These are phyloP conservation scores for Ifrita kowaldi DNA, from an alignment of 2,113 vertebrate genomes.

Conservation along the genomic window DNA sequence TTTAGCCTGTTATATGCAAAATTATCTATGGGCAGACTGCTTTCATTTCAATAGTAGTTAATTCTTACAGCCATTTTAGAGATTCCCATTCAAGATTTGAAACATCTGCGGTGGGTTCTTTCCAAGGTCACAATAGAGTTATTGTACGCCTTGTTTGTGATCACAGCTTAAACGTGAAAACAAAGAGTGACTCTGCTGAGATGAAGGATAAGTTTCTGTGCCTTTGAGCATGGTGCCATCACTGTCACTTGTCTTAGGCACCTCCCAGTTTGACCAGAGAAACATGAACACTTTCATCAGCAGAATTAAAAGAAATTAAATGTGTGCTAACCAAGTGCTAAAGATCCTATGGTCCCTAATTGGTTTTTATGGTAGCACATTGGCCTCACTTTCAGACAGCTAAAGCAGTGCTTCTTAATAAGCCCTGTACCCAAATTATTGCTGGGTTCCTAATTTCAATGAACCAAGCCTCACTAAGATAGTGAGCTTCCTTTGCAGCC, in stretches of 20 bases:
- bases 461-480: neutral
- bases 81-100: neutral
- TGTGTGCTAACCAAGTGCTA: neutral
- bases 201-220: neutral
- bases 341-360: neutral
- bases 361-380: neutral
- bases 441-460: neutral
- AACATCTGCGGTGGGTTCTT: neutral
- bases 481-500: neutral
- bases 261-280: neutral
- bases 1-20: neutral
- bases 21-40: neutral
- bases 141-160: neutral
- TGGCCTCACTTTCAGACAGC: neutral
- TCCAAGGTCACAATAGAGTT: neutral
- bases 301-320: neutral
- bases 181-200: neutral
- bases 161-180: neutral
- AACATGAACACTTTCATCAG: neutral
- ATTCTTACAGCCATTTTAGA: neutral
- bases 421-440: neutral
- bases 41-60: neutral
- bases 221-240: neutral
- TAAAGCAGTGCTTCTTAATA: neutral
- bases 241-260: neutral